These are phyloP conservation scores for Graphium colonna DNA, from an alignment of 2,888 invertebrate species.

Conservation along the genomic window DNA sequence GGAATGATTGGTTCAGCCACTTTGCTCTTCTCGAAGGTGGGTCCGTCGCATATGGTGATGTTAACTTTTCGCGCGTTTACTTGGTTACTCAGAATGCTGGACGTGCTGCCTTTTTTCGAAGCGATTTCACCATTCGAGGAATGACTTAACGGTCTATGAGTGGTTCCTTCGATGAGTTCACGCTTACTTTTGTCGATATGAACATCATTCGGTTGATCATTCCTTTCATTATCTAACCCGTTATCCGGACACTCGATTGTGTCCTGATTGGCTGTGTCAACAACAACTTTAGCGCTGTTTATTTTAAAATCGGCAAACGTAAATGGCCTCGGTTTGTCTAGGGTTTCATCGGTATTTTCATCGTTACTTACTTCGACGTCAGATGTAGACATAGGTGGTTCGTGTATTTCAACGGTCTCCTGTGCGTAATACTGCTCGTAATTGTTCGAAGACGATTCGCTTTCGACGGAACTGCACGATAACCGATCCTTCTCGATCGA, in stretches of 20 bases:
- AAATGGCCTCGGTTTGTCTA: conserved; percentile 66
- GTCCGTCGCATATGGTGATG: conserved; percentile 62
- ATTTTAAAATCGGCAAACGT: conserved; percentile 80
- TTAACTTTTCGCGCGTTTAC: conserved; percentile 59
- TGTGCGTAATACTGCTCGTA: conserved; percentile 58
- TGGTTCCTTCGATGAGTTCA: conserved; percentile 27
- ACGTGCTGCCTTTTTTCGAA: conserved; percentile 53
- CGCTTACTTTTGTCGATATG: conserved; percentile 27
- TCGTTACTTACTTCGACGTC: conserved; percentile 18
- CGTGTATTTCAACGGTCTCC: conserved; percentile 32
- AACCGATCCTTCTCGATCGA: conserved; percentile 58
- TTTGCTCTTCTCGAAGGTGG: conserved; percentile 52
- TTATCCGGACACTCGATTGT: conserved; percentile 24
- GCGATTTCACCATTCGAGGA: conserved; percentile 31
- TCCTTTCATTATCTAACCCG: conserved; percentile 26
- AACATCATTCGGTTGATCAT: conserved; percentile 18
- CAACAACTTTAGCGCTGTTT: conserved; percentile 45
- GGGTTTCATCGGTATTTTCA: conserved; percentile 23
- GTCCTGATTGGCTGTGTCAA: conserved; percentile 30
- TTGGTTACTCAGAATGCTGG: conserved; percentile 44
- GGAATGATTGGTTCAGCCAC: conserved; percentile 72
- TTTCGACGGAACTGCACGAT: conserved; percentile 62
- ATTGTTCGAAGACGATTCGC: conserved; percentile 62
- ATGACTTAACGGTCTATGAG: conserved; percentile 25
- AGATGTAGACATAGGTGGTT: conserved; percentile 28